Evolutionary conservation across 1,140 invertebrate genomes (phyloP).

Genomic region (Heterodera schachtii): DNA sequence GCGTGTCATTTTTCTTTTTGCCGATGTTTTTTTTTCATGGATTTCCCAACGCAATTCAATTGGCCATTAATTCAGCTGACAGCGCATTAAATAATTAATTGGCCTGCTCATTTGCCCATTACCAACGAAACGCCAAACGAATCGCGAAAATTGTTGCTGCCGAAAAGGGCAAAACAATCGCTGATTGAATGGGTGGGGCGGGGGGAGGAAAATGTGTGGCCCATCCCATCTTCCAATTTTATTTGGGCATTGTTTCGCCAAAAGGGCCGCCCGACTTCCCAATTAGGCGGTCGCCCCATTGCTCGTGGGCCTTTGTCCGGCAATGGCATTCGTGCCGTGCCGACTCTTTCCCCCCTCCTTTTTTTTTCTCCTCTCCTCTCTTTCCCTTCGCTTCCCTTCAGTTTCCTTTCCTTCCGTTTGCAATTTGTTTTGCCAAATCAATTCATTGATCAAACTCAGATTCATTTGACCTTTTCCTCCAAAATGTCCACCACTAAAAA

Average conservation of each 20-base stretch:
- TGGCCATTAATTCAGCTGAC: not conserved
- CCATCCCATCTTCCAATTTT: not conserved
- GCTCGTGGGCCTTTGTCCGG: not conserved
- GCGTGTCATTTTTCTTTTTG: not conserved
- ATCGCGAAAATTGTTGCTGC: not conserved
- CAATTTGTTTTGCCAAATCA: not conserved
- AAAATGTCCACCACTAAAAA: conserved; percentile 25
- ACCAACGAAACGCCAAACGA: not conserved
- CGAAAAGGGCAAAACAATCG: not conserved
- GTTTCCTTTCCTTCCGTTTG: not conserved
- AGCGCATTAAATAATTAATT: not conserved
- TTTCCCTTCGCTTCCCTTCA: not conserved
- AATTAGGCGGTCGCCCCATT: not conserved
- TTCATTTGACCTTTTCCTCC: not conserved
- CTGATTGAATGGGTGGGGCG: not conserved
- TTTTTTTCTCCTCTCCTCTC: not conserved
- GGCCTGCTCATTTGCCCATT: not conserved
- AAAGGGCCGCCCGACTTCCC: not conserved
- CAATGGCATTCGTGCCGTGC: not conserved
- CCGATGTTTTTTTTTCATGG: not conserved
- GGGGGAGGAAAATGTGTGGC: not conserved
- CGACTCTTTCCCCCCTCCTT: not conserved
- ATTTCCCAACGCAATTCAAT: not conserved
- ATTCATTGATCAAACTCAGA: not conserved
- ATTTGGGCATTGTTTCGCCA: not conserved